phyloP scores from a whole-genome alignment of 2,113 vertebrate genomes.

The Saguinus midas region DNA sequence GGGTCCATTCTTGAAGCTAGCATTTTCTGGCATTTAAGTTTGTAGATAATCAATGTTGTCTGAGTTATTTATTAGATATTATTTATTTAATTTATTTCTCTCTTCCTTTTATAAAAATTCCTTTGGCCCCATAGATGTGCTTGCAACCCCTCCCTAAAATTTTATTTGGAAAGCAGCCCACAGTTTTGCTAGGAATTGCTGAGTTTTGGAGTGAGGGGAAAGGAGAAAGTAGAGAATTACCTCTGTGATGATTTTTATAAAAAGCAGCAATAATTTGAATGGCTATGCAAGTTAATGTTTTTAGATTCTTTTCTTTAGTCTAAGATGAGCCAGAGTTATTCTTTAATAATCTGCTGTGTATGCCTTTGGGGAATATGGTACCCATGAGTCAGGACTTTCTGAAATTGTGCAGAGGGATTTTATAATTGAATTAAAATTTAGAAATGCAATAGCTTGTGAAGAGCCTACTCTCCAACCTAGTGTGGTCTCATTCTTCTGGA shows the following conservation, averaged over 20 bases:
- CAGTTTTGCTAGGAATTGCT: conserved; percentile 43
- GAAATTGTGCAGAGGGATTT: conserved; percentile 49
- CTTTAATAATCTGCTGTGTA: conserved; percentile 41
- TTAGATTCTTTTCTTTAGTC: not conserved
- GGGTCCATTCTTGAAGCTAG: not conserved
- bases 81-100: conserved; percentile 87
- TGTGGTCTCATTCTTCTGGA: not conserved
- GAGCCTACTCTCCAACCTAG: conserved; percentile 8
- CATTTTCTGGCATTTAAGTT: conserved; percentile 61
- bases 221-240: not conserved
- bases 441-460: conserved; percentile 31
- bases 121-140: not conserved
- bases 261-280: conserved; percentile 79
- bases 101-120: not conserved
- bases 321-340: conserved; percentile 36
- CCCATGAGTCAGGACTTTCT: not conserved
- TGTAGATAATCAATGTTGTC: conserved; percentile 52
- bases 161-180: not conserved
- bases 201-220: not conserved
- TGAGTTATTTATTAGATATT: conserved; percentile 83
- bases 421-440: conserved; percentile 64
- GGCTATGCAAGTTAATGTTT: conserved; percentile 77
- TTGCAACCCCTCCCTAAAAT: not conserved
- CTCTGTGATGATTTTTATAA: not conserved
- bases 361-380: not conserved